Percentiles rank a stretch among this genome's conserved stretches.
Evolutionary conservation across 2,113 vertebrate genomes (phyloP).

Genomic region (Isurus oxyrinchus): DNA sequence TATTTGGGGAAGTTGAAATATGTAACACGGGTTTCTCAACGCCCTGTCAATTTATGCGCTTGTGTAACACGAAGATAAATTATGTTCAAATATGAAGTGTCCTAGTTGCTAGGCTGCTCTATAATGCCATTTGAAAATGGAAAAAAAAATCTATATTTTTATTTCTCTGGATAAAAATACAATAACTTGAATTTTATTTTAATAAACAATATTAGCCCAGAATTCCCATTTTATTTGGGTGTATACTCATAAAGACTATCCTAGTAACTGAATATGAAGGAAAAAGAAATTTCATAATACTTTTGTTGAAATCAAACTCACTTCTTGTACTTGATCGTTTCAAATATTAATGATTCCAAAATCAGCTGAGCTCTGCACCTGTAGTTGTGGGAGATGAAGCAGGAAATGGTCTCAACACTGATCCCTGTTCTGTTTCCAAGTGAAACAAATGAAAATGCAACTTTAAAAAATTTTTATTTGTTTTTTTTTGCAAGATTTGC

Average conservation of each 20-base stretch:
- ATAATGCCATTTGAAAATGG: neutral
- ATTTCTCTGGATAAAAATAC: constrained; percentile 19
- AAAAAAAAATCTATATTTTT: neutral
- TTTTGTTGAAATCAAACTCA: neutral
- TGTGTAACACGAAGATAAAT: neutral
- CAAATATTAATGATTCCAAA: neutral
- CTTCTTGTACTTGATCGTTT: neutral
- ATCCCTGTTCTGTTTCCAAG: neutral
- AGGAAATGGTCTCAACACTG: neutral
- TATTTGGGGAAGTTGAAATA: constrained; percentile 15
- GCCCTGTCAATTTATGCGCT: neutral
- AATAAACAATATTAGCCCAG: neutral
- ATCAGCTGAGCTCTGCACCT: too few relatives aligned
- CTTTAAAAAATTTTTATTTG: neutral
- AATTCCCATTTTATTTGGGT: constrained; percentile 20
- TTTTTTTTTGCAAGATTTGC: neutral
- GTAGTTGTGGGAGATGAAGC: neutral
- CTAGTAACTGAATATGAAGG: neutral
- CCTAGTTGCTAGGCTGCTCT: neutral
- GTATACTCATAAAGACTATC: constrained; percentile 9
- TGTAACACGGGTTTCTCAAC: neutral
- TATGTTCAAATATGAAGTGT: constrained; percentile 5
- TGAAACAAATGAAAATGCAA: neutral
- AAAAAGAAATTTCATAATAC: neutral
- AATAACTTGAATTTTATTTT: constrained; percentile 8